phyloP scores from a whole-genome alignment of 2,797 vertebrate species.

The Pangasius mekongensis region DNA sequence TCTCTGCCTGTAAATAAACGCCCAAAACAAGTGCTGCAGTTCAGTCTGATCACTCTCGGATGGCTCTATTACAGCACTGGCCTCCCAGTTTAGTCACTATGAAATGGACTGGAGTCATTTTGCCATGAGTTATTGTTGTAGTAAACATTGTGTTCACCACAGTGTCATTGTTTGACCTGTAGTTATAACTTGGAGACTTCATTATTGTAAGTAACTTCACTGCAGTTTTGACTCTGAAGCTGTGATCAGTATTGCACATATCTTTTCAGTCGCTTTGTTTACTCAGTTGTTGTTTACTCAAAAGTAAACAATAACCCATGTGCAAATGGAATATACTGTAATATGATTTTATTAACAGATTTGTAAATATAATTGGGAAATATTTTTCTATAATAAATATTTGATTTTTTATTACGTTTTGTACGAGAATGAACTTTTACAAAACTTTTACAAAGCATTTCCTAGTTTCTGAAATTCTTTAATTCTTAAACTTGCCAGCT shows the following conservation, averaged over 20 bases:
- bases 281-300: too few species aligned
- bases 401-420: neutral
- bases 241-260: neutral
- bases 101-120: constrained; percentile 44
- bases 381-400: neutral
- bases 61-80: constrained; percentile 44
- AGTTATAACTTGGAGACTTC: constrained; percentile 10
- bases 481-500: neutral
- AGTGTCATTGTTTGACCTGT: constrained; percentile 19
- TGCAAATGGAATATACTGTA: neutral
- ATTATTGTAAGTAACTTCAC: neutral
- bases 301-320: neutral
- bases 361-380: neutral
- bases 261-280: neutral
- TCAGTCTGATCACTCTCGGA: constrained; percentile 52
- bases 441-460: neutral
- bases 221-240: constrained; percentile 7
- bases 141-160: constrained; percentile 22
- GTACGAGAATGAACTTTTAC: neutral
- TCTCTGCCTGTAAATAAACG: constrained; percentile 55
- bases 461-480: neutral
- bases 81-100: constrained; percentile 38
- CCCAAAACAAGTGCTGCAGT: constrained; percentile 58
- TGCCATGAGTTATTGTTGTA: constrained; percentile 33
- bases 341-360: neutral